These are phyloP conservation scores for Macrocentrus cingulum DNA, from an alignment of 1,140 invertebrate genomes.

Conservation along the genomic window DNA sequence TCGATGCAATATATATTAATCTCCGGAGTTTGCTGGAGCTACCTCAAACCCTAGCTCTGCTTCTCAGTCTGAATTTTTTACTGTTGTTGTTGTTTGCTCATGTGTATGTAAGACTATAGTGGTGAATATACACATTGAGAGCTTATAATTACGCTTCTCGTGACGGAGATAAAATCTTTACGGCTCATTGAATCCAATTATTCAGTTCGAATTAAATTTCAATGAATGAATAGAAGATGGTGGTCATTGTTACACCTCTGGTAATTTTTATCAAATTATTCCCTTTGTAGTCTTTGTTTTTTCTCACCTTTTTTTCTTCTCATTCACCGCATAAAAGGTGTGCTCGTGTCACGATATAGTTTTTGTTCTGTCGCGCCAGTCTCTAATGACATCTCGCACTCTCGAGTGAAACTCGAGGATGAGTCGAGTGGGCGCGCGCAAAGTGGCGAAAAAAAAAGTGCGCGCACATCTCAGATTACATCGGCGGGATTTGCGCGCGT, in stretches of 20 bases:
- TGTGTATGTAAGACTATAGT: neutral
- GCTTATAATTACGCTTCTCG: constrained; percentile 22
- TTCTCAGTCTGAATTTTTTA: neutral
- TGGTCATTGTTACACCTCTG: neutral
- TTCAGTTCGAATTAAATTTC: constrained; percentile 15
- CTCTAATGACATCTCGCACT: neutral
- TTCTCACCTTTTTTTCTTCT: neutral
- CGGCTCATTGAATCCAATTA: constrained; percentile 22
- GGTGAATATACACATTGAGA: constrained; percentile 8
- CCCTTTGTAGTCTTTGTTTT: neutral
- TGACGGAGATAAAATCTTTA: constrained; percentile 17
- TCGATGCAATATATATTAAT: no score
- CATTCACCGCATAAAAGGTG: neutral
- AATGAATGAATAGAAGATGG: neutral
- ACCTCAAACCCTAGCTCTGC: no score
- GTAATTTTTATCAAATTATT: constrained; percentile 15
- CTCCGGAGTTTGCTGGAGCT: no score
- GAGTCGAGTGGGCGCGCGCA: constrained; percentile 2
- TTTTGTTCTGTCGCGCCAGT: constrained; percentile 12
- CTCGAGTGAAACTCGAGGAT: constrained; percentile 12
- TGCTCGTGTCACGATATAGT: constrained; percentile 15
- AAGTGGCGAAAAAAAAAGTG: neutral
- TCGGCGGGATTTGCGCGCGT: neutral
- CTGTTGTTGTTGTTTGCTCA: neutral
- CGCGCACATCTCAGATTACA: constrained; percentile 22